Percentiles rank a stretch among this genome's conserved stretches.
Conservation (phyloP, 2,888 invertebrate genomes). For the Sphaerophoria rueppellii region DNA sequence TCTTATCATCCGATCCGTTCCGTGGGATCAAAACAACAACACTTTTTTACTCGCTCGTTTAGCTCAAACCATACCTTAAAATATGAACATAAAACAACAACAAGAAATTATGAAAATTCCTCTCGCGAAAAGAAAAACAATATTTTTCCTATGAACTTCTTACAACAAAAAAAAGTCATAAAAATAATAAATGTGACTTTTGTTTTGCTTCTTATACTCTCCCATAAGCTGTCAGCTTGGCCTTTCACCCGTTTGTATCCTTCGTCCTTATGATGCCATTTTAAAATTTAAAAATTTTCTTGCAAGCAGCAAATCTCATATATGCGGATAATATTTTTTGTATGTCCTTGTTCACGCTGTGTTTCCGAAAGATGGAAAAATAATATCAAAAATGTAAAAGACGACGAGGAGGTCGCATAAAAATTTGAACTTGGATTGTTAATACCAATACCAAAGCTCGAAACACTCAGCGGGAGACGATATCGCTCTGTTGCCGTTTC, state of each 20-base stretch:
- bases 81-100: background rate
- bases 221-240: background rate
- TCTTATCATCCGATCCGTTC: background rate
- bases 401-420: constrained; percentile 1
- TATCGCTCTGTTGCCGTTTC: constrained; percentile 15
- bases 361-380: constrained; percentile 16
- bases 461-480: constrained; percentile 53
- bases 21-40: constrained; percentile 2
- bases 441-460: background rate
- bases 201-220: constrained; percentile 44
- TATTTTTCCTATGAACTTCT: constrained; percentile 29
- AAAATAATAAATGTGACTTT: constrained; percentile 69
- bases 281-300: constrained; percentile 54
- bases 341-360: constrained; percentile 41
- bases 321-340: constrained; percentile 31
- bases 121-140: constrained; percentile 43
- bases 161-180: constrained; percentile 28
- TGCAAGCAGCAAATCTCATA: constrained; percentile 46
- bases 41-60: constrained; percentile 10
- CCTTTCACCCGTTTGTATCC: background rate
- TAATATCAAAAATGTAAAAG: background rate
- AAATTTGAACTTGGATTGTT: constrained; percentile 22
- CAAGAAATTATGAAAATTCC: constrained; percentile 30
- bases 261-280: constrained; percentile 51
- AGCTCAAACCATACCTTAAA: background rate